Base-by-base conservation (phyloP, 2,113 vertebrate genomes). In the Hemicordylus capensis region DNA sequence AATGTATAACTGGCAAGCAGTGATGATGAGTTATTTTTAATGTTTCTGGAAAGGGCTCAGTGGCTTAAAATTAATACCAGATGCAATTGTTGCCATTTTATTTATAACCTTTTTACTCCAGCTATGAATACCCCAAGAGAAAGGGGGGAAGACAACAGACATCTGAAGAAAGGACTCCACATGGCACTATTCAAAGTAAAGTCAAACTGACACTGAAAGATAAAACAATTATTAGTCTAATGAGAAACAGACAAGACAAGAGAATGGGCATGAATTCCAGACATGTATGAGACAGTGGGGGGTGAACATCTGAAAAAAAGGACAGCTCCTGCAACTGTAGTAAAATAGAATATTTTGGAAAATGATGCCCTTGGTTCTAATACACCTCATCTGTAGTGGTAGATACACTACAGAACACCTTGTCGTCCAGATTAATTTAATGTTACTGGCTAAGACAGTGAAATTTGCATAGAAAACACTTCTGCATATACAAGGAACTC, bases 391-490 rank as follows among this genome's bases (percentile, higher is more conserved):
- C 34, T 31, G 19, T 15, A 12, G 34, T 22, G n/a, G n/a, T n/a
- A n/a, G n/a, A 48, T 76, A 22, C 20, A 78, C 26, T 26, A 31
- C 34, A 59, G 10, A 66, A 34, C 4, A 46, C 39, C 34, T 59
- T 26, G 20, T 39, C 75, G 3, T 17, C 34, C 48, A 56, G 34
- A n/a, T 24, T 3, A 31, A 54, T 56, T 39, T 19, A 76, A 28
- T 22, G 5, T 6, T 24, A 59, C 3, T 44, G 22, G 9, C 44
- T 19, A 42, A 56, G 14, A 39, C 20, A 0, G 0, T 3, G 11
- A 17, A 11, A 24, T 24, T 0, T 14, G 74, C 73, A 59, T 54
- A 0, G 0, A 83, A 19, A 6, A 44, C 78, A 85, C 34, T 48
- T 39, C 39, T 78, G 34, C 6, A 3, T 31, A 14, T 34, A 56